Conservation (phyloP, 2,113 vertebrate species). For the Copsychus sechellarum region DNA sequence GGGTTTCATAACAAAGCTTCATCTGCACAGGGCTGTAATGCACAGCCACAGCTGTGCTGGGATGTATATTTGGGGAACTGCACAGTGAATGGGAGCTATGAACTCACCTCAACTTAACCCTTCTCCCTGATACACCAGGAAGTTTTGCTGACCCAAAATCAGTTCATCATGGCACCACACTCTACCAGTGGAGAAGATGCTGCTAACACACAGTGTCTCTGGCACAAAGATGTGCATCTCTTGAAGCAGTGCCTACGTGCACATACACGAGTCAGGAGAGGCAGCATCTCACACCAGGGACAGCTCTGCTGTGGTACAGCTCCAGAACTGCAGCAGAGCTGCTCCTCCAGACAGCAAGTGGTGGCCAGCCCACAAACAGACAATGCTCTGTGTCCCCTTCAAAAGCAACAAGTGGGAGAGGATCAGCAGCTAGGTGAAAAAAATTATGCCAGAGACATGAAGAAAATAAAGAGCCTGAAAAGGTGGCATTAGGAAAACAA, state of each 20-base stretch:
- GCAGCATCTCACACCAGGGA: not conserved
- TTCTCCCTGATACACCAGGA: not conserved
- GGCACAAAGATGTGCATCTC: not conserved
- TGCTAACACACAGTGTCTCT: not conserved
- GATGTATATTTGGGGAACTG: not conserved
- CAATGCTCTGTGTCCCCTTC: not conserved
- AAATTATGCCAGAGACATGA: not conserved
- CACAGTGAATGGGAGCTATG: not conserved
- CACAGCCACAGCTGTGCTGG: not conserved
- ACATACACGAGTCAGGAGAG: accelerated
- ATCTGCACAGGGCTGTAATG: accelerated
- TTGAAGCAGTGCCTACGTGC: not conserved
- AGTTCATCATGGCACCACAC: accelerated
- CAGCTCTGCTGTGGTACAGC: not conserved
- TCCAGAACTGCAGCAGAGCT: not conserved
- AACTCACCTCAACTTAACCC: not conserved
- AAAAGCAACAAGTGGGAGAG: accelerated
- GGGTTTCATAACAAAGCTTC: not conserved
- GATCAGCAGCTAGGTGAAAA: not conserved
- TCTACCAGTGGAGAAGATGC: not conserved
- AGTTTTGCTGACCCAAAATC: not conserved
- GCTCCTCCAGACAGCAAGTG: not conserved
- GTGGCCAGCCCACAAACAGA: accelerated
- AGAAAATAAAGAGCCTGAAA: not conserved
- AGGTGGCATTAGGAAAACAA: not conserved